These are phyloP conservation scores for Epizoanthus illoricatus DNA, from an alignment of 92 coral and sea anemone genomes.

Conservation along the genomic window DNA sequence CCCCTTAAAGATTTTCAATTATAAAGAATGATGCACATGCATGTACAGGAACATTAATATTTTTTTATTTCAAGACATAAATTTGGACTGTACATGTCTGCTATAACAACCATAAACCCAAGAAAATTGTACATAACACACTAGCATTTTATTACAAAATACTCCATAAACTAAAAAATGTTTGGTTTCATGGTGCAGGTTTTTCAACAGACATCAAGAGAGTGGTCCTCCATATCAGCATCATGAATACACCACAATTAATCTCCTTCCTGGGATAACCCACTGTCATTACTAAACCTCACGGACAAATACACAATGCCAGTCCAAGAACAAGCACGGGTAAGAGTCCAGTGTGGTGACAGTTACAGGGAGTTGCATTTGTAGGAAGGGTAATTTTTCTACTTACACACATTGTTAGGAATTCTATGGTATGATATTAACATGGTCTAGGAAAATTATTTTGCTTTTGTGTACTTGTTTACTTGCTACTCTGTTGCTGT, in stretches of 20 bases:
- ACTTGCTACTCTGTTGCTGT: no score
- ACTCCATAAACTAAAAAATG: background rate
- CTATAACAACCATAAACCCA: no score
- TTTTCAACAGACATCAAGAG: slow-evolving; percentile 37
- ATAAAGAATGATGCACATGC: no score
- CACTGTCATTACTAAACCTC: slow-evolving; percentile 22
- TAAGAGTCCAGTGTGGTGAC: slow-evolving; percentile 14
- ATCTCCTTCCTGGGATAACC: slow-evolving; percentile 14
- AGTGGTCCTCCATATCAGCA: slow-evolving; percentile 30
- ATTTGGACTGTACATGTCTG: no score
- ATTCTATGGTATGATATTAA: no score
- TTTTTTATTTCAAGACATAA: no score
- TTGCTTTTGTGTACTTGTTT: no score
- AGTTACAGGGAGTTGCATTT: slow-evolving; percentile 22
- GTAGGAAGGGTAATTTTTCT: background rate
- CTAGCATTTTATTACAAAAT: no score
- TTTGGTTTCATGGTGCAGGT: slow-evolving; percentile 18
- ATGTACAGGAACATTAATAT: no score
- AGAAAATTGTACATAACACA: no score
- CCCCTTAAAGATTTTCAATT: no score
- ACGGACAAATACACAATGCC: background rate
- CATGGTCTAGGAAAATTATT: background rate
- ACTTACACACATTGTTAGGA: no score
- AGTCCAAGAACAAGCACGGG: slow-evolving; percentile 1
- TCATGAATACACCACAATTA: background rate